Evolutionary conservation across 2,888 invertebrate species (phyloP).

Genomic region (Rhingia campestris): DNA sequence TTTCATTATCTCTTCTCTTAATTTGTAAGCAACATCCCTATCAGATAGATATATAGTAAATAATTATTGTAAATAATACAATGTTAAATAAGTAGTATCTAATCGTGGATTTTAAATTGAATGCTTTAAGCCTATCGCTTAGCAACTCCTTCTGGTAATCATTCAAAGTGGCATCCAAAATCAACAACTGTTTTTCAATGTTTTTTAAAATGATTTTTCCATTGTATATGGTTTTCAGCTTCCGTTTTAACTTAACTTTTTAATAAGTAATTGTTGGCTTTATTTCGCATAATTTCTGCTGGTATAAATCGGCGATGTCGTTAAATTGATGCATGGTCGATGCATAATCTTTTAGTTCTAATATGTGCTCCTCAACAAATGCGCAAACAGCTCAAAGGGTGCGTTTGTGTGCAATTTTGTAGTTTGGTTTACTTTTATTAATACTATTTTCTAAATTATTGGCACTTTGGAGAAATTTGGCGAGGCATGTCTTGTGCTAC

Average conservation of each 20-base stretch:
- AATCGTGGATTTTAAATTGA: background rate
- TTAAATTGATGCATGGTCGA: background rate
- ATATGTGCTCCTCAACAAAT: slow-evolving; percentile 3
- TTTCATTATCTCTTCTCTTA: background rate
- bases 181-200: slow-evolving; percentile 2
- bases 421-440: too few relatives aligned
- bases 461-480: too few relatives aligned
- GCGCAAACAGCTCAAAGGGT: slow-evolving; percentile 2
- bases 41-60: background rate
- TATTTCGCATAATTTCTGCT: background rate
- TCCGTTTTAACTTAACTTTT: slow-evolving; percentile 2
- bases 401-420: too few relatives aligned
- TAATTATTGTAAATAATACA: background rate
- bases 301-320: slow-evolving; percentile 1
- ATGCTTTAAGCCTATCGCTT: background rate
- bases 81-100: slow-evolving; percentile 5
- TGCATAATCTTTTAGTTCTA: background rate
- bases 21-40: slow-evolving; percentile 11
- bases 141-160: background rate
- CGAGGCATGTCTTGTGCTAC: too few relatives aligned
- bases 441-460: too few relatives aligned
- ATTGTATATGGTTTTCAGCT: background rate
- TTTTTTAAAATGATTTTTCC: background rate
- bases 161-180: background rate
- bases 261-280: background rate